Conservation (phyloP, 2,797 vertebrate species). For the Sebastes dallii region DNA sequence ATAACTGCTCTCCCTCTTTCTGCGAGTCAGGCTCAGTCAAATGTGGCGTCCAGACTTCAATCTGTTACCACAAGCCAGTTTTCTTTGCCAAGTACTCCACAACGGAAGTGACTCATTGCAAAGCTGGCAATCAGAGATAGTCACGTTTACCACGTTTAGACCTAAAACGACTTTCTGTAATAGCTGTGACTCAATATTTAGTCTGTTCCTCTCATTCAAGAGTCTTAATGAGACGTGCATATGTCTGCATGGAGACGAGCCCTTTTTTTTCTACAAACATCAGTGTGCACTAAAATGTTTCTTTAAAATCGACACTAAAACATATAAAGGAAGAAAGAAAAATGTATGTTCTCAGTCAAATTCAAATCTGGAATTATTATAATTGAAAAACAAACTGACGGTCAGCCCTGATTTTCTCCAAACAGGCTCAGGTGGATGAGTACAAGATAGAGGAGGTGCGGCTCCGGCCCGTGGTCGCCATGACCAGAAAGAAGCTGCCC, state of each 20-base stretch:
- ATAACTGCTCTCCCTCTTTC: not conserved
- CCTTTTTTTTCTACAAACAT: not conserved
- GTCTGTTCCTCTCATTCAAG: slow-evolving; percentile 1
- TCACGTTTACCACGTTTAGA: slow-evolving; percentile 30
- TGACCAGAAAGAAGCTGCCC: slow-evolving; percentile 81
- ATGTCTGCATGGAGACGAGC: not conserved
- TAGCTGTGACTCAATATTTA: slow-evolving; percentile 6
- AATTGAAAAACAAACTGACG: not conserved
- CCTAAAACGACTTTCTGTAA: not conserved
- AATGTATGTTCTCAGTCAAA: not conserved
- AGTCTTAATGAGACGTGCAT: not conserved
- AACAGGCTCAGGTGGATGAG: slow-evolving; percentile 84
- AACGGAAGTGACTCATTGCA: slow-evolving; percentile 48
- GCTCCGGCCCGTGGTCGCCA: slow-evolving; percentile 83
- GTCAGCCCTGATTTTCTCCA: not conserved
- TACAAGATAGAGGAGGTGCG: slow-evolving; percentile 91
- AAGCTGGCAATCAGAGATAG: slow-evolving; percentile 15
- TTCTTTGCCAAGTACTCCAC: slow-evolving; percentile 34
- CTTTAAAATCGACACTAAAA: not conserved
- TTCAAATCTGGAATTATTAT: not conserved
- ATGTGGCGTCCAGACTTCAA: slow-evolving; percentile 51
- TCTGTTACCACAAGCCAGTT: slow-evolving; percentile 26
- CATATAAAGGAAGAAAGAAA: not conserved
- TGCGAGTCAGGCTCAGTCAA: not conserved
- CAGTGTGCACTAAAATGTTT: not conserved